Conservation (phyloP, 1,140 invertebrate genomes). For the Drosophila eugracilis region DNA sequence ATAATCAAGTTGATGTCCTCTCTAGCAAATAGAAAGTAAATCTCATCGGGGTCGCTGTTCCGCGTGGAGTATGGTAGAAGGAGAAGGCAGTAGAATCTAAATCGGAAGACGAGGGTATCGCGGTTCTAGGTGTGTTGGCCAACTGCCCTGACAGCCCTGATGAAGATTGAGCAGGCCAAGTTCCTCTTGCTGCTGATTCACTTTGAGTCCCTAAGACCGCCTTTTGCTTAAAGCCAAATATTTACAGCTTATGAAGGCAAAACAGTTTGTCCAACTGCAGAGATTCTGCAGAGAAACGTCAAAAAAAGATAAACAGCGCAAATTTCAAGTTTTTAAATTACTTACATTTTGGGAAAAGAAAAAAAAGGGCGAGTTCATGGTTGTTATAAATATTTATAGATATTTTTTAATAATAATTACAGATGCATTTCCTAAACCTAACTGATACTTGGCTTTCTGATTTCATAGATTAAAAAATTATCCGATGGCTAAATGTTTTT, state of each 20-base stretch:
- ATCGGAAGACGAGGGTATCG: constrained; percentile 18
- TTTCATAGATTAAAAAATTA: no score
- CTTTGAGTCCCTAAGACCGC: constrained; percentile 29
- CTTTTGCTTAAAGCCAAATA: constrained; percentile 65
- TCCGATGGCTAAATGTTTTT: no score
- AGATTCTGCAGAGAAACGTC: neutral
- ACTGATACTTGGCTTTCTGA: neutral
- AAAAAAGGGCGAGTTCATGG: no score
- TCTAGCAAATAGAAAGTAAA: constrained; percentile 52
- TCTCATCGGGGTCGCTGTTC: constrained; percentile 5
- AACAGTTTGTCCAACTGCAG: neutral
- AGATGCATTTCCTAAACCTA: neutral
- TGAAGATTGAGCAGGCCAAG: constrained; percentile 63
- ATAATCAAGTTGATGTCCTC: constrained; percentile 57
- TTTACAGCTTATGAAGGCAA: constrained; percentile 42
- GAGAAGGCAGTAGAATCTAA: neutral
- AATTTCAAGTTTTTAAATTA: neutral
- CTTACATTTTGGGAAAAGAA: no score
- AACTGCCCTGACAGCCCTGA: constrained; percentile 49
- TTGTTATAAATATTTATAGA: no score
- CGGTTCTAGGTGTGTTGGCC: constrained; percentile 36
- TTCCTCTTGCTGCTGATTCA: constrained; percentile 38
- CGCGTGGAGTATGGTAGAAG: neutral
- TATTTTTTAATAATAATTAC: neutral
- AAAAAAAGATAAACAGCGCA: neutral